Evolutionary conservation across 92 coral and sea anemone genomes (phyloP), one percentile per base, ranked within the genome.

Genomic region (Palythoa caribaeorum): DNA sequence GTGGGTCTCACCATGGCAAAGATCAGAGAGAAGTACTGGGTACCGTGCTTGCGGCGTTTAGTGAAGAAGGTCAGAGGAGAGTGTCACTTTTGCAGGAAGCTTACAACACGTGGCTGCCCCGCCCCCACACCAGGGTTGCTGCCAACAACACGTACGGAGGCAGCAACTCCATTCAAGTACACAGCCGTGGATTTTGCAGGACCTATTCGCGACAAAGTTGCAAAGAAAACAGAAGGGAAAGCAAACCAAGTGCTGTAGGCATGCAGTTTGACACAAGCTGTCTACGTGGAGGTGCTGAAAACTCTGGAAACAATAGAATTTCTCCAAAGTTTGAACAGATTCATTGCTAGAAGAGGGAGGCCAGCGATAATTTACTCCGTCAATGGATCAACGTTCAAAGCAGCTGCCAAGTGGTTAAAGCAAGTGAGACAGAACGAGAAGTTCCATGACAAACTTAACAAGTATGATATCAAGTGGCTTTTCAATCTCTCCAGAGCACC

Each of bases 161-260:
- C 28, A 28, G 28, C 28, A 28, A 28, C 28, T 28, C 28, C 28
- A 28, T 28, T 28, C 28, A 28, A 28, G 28, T 8, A 84, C 48
- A 60, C 78, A 60, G 84, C 84, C 15, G 89, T 89, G 65, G 92
- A 89, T 73, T 89, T 89, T 73, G 92, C 89, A 3, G 89, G 92
- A 35, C 89, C 86, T 9, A 89, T 89, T 70, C 84, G 69, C 28
- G 28, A 28, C 0, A 28, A 28, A 28, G 28, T 28, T 28, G 28
- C 28, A 28, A 28, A 28, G 28, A 12, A 20, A 20, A 40, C 37
- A 1, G 90, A 87, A 55, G 81, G 84, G n/a, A 85, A 73, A 17
- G 72, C 83, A 14, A 52, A 74, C 35, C 53, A 73, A 1, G 90
- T 73, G 47, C 60, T 87, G 40, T 77, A 87, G 63, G 84, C 77